phyloP scores from a whole-genome alignment of 2,888 invertebrate genomes.

The Ichneumoninae sp. region DNA sequence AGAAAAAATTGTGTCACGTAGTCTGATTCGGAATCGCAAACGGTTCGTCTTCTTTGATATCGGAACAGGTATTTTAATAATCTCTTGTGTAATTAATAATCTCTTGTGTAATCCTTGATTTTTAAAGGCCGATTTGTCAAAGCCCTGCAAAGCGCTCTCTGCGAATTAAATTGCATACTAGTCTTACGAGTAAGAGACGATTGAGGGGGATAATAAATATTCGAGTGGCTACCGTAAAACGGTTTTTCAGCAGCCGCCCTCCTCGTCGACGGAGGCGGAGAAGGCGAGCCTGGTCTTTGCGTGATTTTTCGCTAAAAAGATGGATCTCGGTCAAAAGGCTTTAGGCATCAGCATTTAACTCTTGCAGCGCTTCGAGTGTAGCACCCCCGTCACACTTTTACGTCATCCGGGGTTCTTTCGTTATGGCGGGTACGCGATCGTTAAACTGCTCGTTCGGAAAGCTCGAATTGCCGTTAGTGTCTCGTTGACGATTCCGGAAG shows the following conservation, averaged over 20 bases:
- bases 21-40: background rate
- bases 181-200: slow-evolving; percentile 42
- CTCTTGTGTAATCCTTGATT: slow-evolving; percentile 27
- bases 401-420: background rate
- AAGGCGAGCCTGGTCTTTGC: slow-evolving; percentile 27
- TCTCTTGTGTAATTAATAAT: slow-evolving; percentile 27
- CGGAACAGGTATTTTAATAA: slow-evolving; percentile 18
- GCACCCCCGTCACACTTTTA: slow-evolving; percentile 4
- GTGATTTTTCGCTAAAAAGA: slow-evolving; percentile 63
- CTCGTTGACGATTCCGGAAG: background rate
- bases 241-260: slow-evolving; percentile 34
- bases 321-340: slow-evolving; percentile 67
- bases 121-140: slow-evolving; percentile 53
- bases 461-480: background rate
- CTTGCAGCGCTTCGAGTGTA: slow-evolving; percentile 41
- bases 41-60: background rate
- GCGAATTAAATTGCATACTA: slow-evolving; percentile 58
- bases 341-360: slow-evolving; percentile 39
- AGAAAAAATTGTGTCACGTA: background rate
- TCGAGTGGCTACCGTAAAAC: slow-evolving; percentile 59
- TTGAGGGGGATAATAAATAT: slow-evolving; percentile 61
- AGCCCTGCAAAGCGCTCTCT: slow-evolving; percentile 37
- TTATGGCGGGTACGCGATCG: background rate
- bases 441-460: background rate
- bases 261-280: slow-evolving; percentile 17